These are phyloP conservation scores for Acanthaster planci DNA, from an alignment of 35 echinoderm and acorn worm species.

Conservation along the genomic window DNA sequence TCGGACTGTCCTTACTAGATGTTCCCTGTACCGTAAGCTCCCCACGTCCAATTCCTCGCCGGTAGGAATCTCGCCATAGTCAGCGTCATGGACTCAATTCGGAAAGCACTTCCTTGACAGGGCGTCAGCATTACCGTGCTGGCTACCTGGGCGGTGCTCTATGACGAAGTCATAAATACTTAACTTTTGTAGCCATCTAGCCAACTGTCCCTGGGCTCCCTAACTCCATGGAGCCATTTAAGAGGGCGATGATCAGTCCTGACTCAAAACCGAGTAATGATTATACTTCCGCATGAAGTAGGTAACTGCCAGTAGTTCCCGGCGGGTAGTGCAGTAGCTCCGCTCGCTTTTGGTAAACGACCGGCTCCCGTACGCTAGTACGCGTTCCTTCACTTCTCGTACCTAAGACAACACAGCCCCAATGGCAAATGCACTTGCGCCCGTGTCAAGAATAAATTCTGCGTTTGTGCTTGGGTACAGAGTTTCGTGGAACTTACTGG, in stretches of 20 bases:
- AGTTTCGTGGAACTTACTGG: too few species aligned
- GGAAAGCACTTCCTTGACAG: slow-evolving; percentile 30
- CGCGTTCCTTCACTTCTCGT: slow-evolving; percentile 47
- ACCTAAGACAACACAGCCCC: slow-evolving; percentile 56
- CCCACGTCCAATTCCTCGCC: too few species aligned
- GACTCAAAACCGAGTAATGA: slow-evolving; percentile 52
- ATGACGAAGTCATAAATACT: slow-evolving; percentile 50
- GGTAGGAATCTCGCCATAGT: not conserved
- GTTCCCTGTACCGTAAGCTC: too few species aligned
- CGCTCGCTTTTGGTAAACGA: slow-evolving; percentile 42
- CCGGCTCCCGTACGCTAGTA: slow-evolving; percentile 53
- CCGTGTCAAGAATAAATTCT: slow-evolving; percentile 60
- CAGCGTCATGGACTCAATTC: not conserved
- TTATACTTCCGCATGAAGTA: slow-evolving; percentile 46
- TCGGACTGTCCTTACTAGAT: too few species aligned
- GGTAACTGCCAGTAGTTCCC: slow-evolving; percentile 58
- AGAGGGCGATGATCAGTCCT: slow-evolving; percentile 66
- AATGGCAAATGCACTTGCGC: slow-evolving; percentile 42
- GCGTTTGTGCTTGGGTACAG: slow-evolving; percentile 1
- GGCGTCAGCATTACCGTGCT: slow-evolving; percentile 56
- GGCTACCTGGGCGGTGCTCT: slow-evolving; percentile 34
- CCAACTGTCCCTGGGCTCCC: slow-evolving; percentile 36
- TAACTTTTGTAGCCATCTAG: slow-evolving; percentile 60
- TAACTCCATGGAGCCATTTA: slow-evolving; percentile 42
- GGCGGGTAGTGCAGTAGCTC: slow-evolving; percentile 47